Percentiles rank a stretch among this genome's conserved stretches.
Conservation (phyloP, 35 echinoderm and acorn worm species). For the Patiria miniata region DNA sequence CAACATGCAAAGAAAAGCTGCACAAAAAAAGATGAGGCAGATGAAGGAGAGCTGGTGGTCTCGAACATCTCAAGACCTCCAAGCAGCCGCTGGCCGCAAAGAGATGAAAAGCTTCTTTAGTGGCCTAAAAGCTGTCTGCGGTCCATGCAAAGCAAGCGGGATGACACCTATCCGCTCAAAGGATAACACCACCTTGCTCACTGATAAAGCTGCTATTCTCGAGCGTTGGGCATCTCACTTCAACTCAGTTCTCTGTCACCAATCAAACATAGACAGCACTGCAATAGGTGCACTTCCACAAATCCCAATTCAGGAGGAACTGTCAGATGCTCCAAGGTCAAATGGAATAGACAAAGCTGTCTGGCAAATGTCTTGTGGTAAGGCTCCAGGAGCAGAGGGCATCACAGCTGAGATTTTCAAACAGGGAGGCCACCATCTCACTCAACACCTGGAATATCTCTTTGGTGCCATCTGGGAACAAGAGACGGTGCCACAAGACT, state of each 20-base stretch:
- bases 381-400: not conserved
- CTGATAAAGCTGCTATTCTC: not conserved
- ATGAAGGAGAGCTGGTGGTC: too few species aligned
- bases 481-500: too few species aligned
- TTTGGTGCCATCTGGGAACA: too few species aligned
- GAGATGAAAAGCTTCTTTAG: not conserved
- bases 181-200: not conserved
- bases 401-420: slow-evolving; percentile 1
- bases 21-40: not conserved
- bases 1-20: too few species aligned
- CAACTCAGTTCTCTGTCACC: not conserved
- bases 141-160: not conserved
- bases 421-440: not conserved
- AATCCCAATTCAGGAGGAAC: not conserved
- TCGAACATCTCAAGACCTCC: too few species aligned
- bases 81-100: too few species aligned
- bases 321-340: not conserved
- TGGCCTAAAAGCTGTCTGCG: too few species aligned
- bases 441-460: not conserved
- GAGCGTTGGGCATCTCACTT: not conserved
- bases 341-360: not conserved
- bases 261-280: not conserved
- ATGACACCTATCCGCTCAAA: not conserved
- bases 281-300: not conserved
- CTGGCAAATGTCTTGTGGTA: not conserved